These are phyloP conservation scores for Lutjanus campechanus DNA, from an alignment of 2,797 vertebrate species.

Conservation along the genomic window DNA sequence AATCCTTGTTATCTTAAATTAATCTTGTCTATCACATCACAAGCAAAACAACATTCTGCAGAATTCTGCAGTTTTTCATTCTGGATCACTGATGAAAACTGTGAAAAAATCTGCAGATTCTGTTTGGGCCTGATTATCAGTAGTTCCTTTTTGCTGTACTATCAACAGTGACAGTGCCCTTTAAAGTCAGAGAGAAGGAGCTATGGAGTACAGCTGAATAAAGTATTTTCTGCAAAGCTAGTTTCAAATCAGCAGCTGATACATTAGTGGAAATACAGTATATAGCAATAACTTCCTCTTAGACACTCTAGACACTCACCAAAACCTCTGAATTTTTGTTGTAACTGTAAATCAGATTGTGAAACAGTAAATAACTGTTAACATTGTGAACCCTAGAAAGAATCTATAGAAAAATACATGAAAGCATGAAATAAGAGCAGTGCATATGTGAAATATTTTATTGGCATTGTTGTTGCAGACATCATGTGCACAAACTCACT, in stretches of 20 bases:
- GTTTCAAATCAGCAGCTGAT: neutral
- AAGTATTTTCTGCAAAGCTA: neutral
- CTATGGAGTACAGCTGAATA: neutral
- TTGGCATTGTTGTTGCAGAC: conserved; percentile 68
- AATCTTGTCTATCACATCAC: too few relatives aligned
- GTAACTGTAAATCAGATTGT: neutral
- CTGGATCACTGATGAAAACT: too few relatives aligned
- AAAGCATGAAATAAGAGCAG: neutral
- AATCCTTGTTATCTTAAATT: too few relatives aligned
- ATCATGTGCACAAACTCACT: conserved; percentile 63
- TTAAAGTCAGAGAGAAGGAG: conserved; percentile 5
- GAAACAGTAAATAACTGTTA: neutral
- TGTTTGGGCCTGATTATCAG: too few relatives aligned
- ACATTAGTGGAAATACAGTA: neutral
- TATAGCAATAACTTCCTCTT: neutral
- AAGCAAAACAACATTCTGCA: too few relatives aligned
- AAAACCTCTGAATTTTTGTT: neutral
- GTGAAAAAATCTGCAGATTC: too few relatives aligned
- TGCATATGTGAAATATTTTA: conserved; percentile 65
- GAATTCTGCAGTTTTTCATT: too few relatives aligned
- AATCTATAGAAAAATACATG: neutral
- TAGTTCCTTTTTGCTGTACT: neutral
- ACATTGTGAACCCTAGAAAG: neutral
- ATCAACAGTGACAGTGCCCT: neutral
- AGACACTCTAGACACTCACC: too few relatives aligned